Conservation (phyloP, 1,140 invertebrate species). For the Drosophila lowei region DNA sequence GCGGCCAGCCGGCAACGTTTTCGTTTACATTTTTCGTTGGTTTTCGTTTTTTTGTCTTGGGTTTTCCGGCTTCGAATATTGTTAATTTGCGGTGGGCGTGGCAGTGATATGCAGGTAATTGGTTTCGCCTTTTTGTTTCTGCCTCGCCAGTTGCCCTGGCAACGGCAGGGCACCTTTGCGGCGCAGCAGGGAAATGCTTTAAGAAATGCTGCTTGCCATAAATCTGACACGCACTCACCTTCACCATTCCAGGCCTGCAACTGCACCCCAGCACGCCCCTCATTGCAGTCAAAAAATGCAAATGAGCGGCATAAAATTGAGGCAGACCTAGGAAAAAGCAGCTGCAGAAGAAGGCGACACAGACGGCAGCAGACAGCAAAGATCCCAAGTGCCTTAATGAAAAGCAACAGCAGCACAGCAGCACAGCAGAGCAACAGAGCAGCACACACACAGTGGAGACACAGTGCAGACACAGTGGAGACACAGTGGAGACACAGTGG, state of each 20-base stretch:
- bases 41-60: constrained; percentile 3
- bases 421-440: not conserved
- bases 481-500: constrained; percentile 15
- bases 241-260: not conserved
- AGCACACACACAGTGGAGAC: constrained; percentile 11
- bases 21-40: constrained; percentile 16
- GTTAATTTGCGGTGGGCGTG: constrained; percentile 59
- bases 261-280: not conserved
- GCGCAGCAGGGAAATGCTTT: constrained; percentile 7
- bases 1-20: constrained; percentile 34
- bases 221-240: constrained; percentile 53
- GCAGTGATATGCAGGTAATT: constrained; percentile 55
- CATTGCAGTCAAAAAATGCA: constrained; percentile 67
- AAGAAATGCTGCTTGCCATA: constrained; percentile 46
- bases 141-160: constrained; percentile 33
- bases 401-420: constrained; percentile 53
- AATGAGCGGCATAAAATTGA: constrained; percentile 68
- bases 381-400: constrained; percentile 75
- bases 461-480: constrained; percentile 17
- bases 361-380: constrained; percentile 59
- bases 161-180: constrained; percentile 7
- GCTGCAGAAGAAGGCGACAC: constrained; percentile 7
- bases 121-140: constrained; percentile 52
- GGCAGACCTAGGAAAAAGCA: constrained; percentile 21
- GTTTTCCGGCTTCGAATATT: constrained; percentile 33